Evolutionary conservation across 2,797 vertebrate genomes (phyloP), one percentile per base, ranked within the genome.

Genomic region (Rhabdomys pumilio): DNA sequence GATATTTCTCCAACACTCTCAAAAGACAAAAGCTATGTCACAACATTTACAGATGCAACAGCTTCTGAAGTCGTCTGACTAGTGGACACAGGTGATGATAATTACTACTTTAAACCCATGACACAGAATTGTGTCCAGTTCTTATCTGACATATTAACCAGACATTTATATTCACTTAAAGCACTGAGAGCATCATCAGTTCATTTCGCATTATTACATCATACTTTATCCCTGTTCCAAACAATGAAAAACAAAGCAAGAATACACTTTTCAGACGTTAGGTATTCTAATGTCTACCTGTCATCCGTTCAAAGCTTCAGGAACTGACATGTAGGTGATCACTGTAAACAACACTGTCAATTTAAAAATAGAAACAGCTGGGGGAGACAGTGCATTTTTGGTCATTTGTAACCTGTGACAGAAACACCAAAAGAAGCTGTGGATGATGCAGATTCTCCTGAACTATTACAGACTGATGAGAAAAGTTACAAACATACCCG

Each of bases 321-420:
- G 65, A 93, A 94, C 12, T 93, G 85, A 44, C 11, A 95, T 93
- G 8, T 44, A 93, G n/a, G 69, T 65, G 61, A 94, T 93, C 86
- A 79, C 86, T 94, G 85, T 88, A 81, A 97, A 97, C 59, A 96
- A 84, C 41, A 96, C 0, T 72, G 88, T 92, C 38, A 87, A 24
- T 82, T 93, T 85, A 92, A 96, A 97, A 95, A 95, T 44, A 88
- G 53, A 96, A 93, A 90, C 41, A 87, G 82, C 50, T 65, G 53
- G n/a, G 77, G 59, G n/a, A 31, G 19, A 22, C 9, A 26, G 73
- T 82, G 53, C 69, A 61, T 11, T 57, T 93, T 86, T 92, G 91
- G 81, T 84, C 72, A 69, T 73, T 69, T 85, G 67, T 55, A 61
- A 84, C 29, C 65, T 84, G 9, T 69, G 59, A 59, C 59, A 11